phyloP scores from a whole-genome alignment of 2,797 vertebrate genomes.

The Crocodylus rhombifer region DNA sequence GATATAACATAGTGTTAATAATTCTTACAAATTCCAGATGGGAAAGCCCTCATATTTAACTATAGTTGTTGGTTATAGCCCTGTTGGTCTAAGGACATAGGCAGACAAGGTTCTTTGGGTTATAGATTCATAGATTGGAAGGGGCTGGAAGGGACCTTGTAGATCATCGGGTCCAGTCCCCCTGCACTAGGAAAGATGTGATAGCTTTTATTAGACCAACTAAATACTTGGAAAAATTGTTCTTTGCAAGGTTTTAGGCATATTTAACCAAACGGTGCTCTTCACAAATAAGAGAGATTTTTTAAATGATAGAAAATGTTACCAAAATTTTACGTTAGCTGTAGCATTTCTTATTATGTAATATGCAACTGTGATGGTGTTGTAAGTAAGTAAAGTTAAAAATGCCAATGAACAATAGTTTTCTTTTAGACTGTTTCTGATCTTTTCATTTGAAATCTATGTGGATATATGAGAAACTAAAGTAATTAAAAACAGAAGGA shows the following conservation, averaged over 20 bases:
- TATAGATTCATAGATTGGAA: no score
- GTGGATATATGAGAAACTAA: background rate
- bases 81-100: no score
- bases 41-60: constrained; percentile 18
- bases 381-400: background rate
- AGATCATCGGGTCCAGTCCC: no score
- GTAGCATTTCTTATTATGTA: background rate
- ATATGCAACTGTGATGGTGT: background rate
- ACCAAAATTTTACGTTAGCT: background rate
- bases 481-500: background rate
- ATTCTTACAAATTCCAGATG: constrained; percentile 40
- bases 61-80: no score
- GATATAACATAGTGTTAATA: background rate
- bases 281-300: background rate
- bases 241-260: background rate
- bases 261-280: background rate
- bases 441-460: background rate
- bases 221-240: no score
- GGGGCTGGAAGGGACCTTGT: no score
- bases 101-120: no score
- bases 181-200: no score
- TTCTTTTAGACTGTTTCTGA: background rate
- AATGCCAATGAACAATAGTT: background rate
- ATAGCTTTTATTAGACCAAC: no score
- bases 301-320: background rate